Base-by-base conservation (phyloP, 2,113 vertebrate genomes). In the Pygoscelis adeliae region DNA sequence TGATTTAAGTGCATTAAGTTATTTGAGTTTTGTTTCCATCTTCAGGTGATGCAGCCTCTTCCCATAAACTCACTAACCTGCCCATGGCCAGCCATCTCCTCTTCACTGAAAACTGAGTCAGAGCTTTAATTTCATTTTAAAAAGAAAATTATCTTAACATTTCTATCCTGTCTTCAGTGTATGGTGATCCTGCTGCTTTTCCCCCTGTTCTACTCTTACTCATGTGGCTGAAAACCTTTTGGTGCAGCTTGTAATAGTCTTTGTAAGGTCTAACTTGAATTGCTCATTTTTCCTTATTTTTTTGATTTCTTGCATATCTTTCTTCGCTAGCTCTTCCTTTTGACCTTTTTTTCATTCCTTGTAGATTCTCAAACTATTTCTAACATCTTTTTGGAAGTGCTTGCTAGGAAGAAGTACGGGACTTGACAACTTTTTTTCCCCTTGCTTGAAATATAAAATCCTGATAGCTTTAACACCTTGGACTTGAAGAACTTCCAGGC, bases 401-500 rank as follows among this genome's bases (percentile, higher is more conserved):
- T 85, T 87, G 56, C 36, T 66, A 49, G 66, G 86, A 93, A 82
- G 82, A 59, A 76, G 16, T 61, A 13, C 49, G 69, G 67, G 63
- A 61, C n/a, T 91, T 90, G 71, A 72, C 79, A 92, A 50, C 11
- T 11, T 49, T 36, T 36, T 59, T n/a, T 11, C 3, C 5, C 26
- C 11, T 66, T 74, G 50, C 78, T 93, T 92, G 59, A 86, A 92
- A 93, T 87, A 90, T 10, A 92, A 94, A 91, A 62, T 74, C n/a
- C 38, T 82, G 72, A 44, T 82, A 59, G 65, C n/a, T 83, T 89
- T 92, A 82, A 87, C 72, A 74, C 52, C 36, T 49, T 73, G 81
- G 50, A 71, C 47, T 96, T 83, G 36, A 87, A 87, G 53, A 88
- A 78, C n/a, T 94, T 93, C 76, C 72, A 89, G 89, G 72, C 91